Base-by-base conservation (phyloP, 2,888 invertebrate genomes). In the Aphidoletes aphidimyza region DNA sequence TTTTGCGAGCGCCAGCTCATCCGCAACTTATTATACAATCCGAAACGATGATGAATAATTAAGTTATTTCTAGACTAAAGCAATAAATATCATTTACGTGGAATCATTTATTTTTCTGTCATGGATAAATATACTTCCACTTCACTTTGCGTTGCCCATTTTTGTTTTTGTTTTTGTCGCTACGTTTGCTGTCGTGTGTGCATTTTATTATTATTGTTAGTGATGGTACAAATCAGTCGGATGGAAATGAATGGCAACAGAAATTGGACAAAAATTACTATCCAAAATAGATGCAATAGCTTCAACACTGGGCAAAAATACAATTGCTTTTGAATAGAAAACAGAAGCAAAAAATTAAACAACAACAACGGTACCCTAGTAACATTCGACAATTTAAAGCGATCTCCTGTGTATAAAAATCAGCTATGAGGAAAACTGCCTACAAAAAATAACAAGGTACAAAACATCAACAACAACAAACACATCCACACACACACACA, bases 221-320 rank as follows among this genome's bases (percentile, higher is more conserved):
- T n/a, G 69, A 3, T 69, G 19, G n/a, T n/a, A n/a, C n/a, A 26
- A 69, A 17, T 34, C 26, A 69, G 30, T 69, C n/a, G 30, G 69
- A 69, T 69, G 34, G 1, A 30, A 30, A 69, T 69, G 8, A 69
- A 69, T 69, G 69, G 69, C 69, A 69, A 14, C 30, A 69, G 30
- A 69, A 69, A 69, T 30, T 69, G 69, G 69, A 69, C 69, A 34
- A 69, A 69, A 69, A 69, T 69, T 30, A 69, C 30, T 69, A 69
- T 69, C 69, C 30, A 34, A 69, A 69, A 69, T 69, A 69, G 69
- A 69, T 69, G 26, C 34, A 69, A 54, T 54, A 69, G 30, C 30
- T 54, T n/a, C 30, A 69, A 69, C 26, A 30, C 0, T 42, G 22
- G 3, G 22, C 54, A 22, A 54, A 54, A 54, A 54, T 22, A n/a